Percentiles rank a stretch among this genome's conserved stretches.
phyloP scores from a whole-genome alignment of 1,140 invertebrate genomes.

The Lordiphosa stackelbergi region DNA sequence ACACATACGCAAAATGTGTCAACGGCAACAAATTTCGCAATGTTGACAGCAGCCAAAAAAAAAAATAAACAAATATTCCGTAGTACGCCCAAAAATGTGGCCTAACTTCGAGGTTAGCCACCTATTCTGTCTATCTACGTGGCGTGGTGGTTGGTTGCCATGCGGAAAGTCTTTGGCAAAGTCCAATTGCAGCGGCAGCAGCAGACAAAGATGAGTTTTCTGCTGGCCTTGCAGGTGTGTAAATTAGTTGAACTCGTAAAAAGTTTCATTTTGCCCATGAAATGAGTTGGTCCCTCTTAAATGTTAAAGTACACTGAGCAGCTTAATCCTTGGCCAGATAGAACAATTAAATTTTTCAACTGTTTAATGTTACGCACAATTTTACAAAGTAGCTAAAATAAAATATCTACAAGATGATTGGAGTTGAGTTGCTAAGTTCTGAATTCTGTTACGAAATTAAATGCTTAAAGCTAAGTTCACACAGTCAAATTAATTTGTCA shows the following conservation, averaged over 20 bases:
- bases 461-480: too few species aligned
- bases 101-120: conserved; percentile 1
- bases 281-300: conserved; percentile 13
- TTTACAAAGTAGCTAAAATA: neutral
- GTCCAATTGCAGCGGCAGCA: conserved; percentile 39
- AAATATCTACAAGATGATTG: too few species aligned
- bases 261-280: conserved; percentile 25
- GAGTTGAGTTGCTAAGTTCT: neutral
- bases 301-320: conserved; percentile 41
- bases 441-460: too few species aligned
- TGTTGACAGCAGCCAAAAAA: conserved; percentile 36
- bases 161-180: conserved; percentile 26
- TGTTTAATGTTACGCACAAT: conserved; percentile 18
- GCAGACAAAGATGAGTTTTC: conserved; percentile 34
- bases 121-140: too few species aligned
- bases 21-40: conserved; percentile 60
- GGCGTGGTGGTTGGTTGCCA: neutral
- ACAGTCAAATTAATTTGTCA: too few species aligned
- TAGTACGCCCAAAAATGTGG: conserved; percentile 45
- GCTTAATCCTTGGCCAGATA: conserved; percentile 37
- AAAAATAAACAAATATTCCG: conserved; percentile 25
- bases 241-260: conserved; percentile 26
- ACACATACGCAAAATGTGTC: conserved; percentile 37
- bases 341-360: conserved; percentile 47
- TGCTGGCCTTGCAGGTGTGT: conserved; percentile 53